Evolutionary conservation across 2,113 vertebrate genomes (phyloP), one percentile per base, ranked within the genome.

Genomic region (Stictonetta naevosa): DNA sequence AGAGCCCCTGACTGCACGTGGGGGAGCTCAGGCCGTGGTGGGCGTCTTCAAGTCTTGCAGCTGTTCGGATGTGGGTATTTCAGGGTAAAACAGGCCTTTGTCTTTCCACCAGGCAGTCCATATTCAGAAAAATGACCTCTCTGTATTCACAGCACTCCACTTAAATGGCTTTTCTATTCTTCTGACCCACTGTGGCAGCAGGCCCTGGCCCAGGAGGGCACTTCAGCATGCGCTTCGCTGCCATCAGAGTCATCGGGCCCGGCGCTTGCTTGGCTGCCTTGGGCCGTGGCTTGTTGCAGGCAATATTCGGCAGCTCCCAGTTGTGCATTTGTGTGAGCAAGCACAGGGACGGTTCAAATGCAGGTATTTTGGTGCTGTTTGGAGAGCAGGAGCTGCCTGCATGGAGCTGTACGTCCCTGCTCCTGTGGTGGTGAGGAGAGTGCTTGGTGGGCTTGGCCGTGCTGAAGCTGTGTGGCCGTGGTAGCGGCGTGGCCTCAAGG

Each of bases 161-260:
- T 96, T 74, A 84, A 93, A 75, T 48, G 56, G 83, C 46, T 81
- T 95, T 90, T 68, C 88, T 95, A 62, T 95, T 95, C 62, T 90
- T 68, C 71, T 64, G 80, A 60, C 77, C 16, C 79, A 87, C 56
- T 62, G 50, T 85, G 68, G 72, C 81, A 85, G 71, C 83, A 53
- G 36, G 86, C 53, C 28, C 53, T 29, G 60, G 36, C 36, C 28
- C 36, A 40, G 36, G 38, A 40, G 36, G 25, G 36, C 26, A 18
- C 17, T 19, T 64, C 36, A 19, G 62, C 26, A 40, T 7, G 26
- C 25, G 34, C 36, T 25, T 63, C 5, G 5, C 62, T 63, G 17
- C 7, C 36, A 28, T 36, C 28, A 48, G 62, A 40, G 25, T 23
- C 26, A 26, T 17, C 4, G 5, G 25, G 62, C 26, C 36, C 12